Evolutionary conservation across 2,888 invertebrate genomes (phyloP), one percentile per base, ranked within the genome.

Genomic region (Parnassius orleans): DNA sequence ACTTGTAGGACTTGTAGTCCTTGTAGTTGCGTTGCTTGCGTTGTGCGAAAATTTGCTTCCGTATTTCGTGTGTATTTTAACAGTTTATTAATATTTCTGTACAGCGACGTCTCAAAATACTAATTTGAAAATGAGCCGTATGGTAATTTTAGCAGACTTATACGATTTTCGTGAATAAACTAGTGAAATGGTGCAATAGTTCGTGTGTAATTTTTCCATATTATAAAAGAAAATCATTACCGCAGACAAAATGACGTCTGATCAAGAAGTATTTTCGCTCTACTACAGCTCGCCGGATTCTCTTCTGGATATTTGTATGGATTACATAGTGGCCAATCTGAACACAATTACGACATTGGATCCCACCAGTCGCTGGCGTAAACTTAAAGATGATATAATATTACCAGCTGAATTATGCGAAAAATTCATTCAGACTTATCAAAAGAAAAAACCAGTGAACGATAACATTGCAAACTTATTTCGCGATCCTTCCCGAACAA

Each of bases 371-470:
- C 87, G 92, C 68, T 90, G 91, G 77, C 80, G 84, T 57, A 87
- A 84, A 69, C 81, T 96, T 10, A 91, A 88, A 68, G 92, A 94
- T 65, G 94, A 94, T 61, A 83, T 95, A 60, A 90, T 93, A 55
- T 80, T 96, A 43, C 96, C 96, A 0, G 92, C 93, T 57, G 95
- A 95, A 80, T 93, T 96, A 69, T 95, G 95, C 75, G 95, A 96
- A 76, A 93, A 92, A 72, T 86, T 96, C 63, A 83, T 96, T 12
- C 86, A 93, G 62, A 84, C 91, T 47, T 93, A 93, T 67, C 93
- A 94, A 68, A 90, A 82, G 65, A 86, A 81, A 58, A 83, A 92
- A 56, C 90, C 93, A 41, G 80, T 95, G 14, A 94, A 94, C 75
- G 94, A 96, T 72, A 92, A 91, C 69, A 94, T 96, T 75, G 93